Evolutionary conservation across 2,888 invertebrate species (phyloP).

Genomic region (Pachymerium ferrugineum): DNA sequence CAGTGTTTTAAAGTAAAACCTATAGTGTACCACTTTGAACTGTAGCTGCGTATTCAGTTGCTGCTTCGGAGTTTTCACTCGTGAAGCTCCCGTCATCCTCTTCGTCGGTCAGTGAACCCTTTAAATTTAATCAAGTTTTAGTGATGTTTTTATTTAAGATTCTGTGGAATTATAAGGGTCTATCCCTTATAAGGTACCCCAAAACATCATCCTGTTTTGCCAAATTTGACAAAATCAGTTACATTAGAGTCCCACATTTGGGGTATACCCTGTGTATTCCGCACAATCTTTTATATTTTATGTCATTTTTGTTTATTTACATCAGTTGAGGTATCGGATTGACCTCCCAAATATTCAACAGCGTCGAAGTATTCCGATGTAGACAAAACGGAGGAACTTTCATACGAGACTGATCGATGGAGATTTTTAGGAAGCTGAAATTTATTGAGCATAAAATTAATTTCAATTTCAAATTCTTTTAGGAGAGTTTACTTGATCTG

Average conservation of each 20-base stretch:
- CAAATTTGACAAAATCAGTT: too few species aligned
- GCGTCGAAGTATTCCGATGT: slow-evolving; percentile 77
- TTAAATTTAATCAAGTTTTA: background rate
- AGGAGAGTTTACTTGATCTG: slow-evolving; percentile 32
- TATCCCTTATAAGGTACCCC: too few species aligned
- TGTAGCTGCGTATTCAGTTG: slow-evolving; percentile 45
- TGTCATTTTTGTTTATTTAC: slow-evolving; percentile 56
- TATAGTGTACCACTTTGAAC: slow-evolving; percentile 38
- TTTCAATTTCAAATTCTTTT: background rate
- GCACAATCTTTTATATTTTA: background rate
- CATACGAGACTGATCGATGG: slow-evolving; percentile 64
- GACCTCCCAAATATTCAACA: slow-evolving; percentile 56
- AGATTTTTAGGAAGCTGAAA: slow-evolving; percentile 50
- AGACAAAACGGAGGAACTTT: slow-evolving; percentile 65
- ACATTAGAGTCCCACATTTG: background rate
- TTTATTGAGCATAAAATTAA: background rate
- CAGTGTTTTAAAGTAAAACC: slow-evolving; percentile 32
- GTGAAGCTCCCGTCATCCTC: slow-evolving; percentile 57
- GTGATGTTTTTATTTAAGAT: background rate
- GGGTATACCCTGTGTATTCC: background rate
- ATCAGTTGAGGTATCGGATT: slow-evolving; percentile 65
- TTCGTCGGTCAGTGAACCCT: slow-evolving; percentile 41
- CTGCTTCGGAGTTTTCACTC: slow-evolving; percentile 61
- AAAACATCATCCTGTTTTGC: too few species aligned
- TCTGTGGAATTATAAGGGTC: too few species aligned